A percentile compares a stretch with the other conserved stretches of the same genome.
These are phyloP conservation scores for Thaleichthys pacificus DNA, from an alignment of 2,797 vertebrate species.

Conservation along the genomic window DNA sequence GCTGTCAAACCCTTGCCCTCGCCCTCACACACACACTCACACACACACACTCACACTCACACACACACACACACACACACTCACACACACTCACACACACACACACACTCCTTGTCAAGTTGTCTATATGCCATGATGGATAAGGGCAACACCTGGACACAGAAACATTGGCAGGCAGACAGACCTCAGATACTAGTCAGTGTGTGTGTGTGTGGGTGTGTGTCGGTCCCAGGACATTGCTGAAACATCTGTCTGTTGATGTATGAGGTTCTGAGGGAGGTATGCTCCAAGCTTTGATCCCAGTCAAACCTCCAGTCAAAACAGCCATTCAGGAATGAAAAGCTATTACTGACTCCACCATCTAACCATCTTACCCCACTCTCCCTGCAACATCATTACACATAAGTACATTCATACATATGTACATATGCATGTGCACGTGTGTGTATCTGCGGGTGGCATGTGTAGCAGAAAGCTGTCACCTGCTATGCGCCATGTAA, in stretches of 20 bases:
- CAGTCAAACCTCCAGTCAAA: constrained; percentile 44
- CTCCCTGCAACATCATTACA: neutral
- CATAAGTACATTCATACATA: neutral
- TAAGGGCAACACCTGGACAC: constrained; percentile 38
- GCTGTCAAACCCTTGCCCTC: neutral
- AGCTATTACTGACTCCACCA: neutral
- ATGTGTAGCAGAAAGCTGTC: neutral
- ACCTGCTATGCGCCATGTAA: neutral
- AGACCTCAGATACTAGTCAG: constrained; percentile 12
- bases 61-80: neutral
- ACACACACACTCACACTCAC: too few species aligned
- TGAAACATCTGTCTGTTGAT: constrained; percentile 63
- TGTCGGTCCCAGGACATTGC: constrained; percentile 37
- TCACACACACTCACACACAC: neutral
- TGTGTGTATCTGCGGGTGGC: neutral
- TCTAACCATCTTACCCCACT: neutral
- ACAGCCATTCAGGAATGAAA: neutral
- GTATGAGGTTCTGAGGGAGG: constrained; percentile 58
- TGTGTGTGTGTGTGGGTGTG: constrained; percentile 22
- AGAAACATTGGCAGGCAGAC: constrained; percentile 15
- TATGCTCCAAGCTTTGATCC: constrained; percentile 57
- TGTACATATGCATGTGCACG: neutral
- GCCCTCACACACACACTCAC: neutral
- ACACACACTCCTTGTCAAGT: constrained; percentile 12
- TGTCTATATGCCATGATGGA: constrained; percentile 25